Percentiles rank a stretch among this genome's conserved stretches.
phyloP scores from a whole-genome alignment of 1,140 invertebrate species.

The Polyergus mexicanus region DNA sequence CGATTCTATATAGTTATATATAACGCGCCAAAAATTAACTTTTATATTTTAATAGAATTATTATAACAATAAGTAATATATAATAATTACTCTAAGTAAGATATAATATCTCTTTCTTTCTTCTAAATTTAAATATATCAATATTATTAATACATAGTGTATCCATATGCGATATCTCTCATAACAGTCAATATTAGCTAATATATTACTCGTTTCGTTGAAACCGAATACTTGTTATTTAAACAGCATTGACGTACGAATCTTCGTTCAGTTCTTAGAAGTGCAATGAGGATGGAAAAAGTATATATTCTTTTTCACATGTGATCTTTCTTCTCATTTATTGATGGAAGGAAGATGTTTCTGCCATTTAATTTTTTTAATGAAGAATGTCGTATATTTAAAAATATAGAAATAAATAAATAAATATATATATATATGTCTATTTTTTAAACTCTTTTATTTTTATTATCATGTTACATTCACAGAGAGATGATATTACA shows the following conservation, averaged over 20 bases:
- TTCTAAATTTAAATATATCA: background rate
- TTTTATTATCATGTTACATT: no score
- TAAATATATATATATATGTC: no score
- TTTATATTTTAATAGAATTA: background rate
- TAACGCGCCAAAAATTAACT: background rate
- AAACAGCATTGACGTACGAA: slow-evolving; percentile 37
- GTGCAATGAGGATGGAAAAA: background rate
- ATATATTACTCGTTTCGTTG: slow-evolving; percentile 41
- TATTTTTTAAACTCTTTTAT: no score
- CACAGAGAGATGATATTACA: no score
- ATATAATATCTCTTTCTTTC: background rate
- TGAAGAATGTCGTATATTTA: no score
- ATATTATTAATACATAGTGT: background rate
- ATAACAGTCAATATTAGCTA: slow-evolving; percentile 56
- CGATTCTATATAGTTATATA: background rate
- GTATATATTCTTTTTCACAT: background rate
- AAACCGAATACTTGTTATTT: slow-evolving; percentile 41
- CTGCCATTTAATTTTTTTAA: no score
- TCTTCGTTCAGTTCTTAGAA: slow-evolving; percentile 35
- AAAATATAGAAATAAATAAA: no score
- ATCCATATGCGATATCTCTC: background rate
- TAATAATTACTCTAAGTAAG: background rate
- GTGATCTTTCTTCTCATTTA: background rate
- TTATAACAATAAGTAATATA: no score
- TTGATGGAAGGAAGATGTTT: no score